Evolutionary conservation across 1,140 invertebrate species (phyloP).

Genomic region (Zaprionus davidi): DNA sequence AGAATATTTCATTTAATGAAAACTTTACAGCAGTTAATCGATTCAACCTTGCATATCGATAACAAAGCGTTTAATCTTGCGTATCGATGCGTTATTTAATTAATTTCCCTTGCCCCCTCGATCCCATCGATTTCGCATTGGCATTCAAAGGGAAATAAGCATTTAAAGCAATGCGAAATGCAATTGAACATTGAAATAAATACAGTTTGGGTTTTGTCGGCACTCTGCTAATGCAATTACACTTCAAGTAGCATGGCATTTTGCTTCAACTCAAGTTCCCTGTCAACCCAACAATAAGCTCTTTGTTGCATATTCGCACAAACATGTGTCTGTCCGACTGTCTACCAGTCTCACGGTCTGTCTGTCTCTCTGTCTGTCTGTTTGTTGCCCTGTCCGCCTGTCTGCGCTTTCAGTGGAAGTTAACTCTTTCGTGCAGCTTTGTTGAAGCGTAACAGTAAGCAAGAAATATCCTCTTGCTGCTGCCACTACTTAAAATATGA

Average conservation of each 20-base stretch:
- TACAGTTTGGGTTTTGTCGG: slow-evolving; percentile 63
- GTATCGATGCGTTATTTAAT: not conserved
- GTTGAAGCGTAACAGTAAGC: slow-evolving; percentile 77
- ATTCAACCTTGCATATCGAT: not conserved
- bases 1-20: no score
- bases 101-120: not conserved
- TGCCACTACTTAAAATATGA: slow-evolving; percentile 79
- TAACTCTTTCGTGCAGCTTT: slow-evolving; percentile 58
- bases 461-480: slow-evolving; percentile 58
- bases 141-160: not conserved
- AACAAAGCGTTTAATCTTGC: not conserved
- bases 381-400: not conserved
- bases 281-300: slow-evolving; percentile 42
- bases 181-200: slow-evolving; percentile 39
- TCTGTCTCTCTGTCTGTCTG: not conserved
- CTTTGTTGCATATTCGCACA: slow-evolving; percentile 54
- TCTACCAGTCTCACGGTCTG: not conserved
- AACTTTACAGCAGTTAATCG: no score
- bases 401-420: slow-evolving; percentile 9
- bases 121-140: not conserved
- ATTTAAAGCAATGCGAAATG: slow-evolving; percentile 17
- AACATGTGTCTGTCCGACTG: slow-evolving; percentile 14
- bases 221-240: slow-evolving; percentile 76
- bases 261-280: slow-evolving; percentile 39
- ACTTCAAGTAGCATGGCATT: slow-evolving; percentile 67